Evolutionary conservation across 2,888 invertebrate genomes (phyloP).

Genomic region (Tipula unca): DNA sequence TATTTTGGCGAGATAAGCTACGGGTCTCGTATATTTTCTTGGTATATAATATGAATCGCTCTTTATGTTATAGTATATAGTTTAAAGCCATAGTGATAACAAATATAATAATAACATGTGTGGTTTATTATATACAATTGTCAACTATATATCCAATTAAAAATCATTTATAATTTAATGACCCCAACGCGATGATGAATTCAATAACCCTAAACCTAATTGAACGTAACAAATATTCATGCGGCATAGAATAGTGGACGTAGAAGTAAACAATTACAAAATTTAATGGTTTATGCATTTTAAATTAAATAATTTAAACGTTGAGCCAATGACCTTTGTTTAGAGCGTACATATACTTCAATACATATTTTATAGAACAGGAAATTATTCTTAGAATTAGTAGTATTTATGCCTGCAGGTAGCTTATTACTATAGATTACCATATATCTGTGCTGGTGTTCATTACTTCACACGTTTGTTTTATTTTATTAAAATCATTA

Average conservation of each 20-base stretch:
- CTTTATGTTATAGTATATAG: neutral
- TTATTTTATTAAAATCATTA: neutral
- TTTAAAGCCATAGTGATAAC: neutral
- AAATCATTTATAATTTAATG: neutral
- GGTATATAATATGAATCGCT: too few relatives aligned
- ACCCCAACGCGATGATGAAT: neutral
- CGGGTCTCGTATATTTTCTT: neutral
- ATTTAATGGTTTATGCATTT: neutral
- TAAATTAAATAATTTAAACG: neutral
- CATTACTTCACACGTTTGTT: neutral
- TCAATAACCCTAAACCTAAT: neutral
- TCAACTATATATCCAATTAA: neutral
- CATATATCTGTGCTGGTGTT: neutral
- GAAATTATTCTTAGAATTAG: neutral
- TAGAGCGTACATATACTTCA: neutral
- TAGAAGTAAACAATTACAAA: neutral
- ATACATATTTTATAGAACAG: neutral
- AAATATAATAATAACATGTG: neutral
- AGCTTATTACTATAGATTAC: neutral
- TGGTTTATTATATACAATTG: neutral
- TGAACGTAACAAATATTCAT: neutral
- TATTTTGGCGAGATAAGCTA: neutral
- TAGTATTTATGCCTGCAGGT: neutral
- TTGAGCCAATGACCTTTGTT: neutral
- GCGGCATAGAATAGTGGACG: neutral